A percentile compares a stretch with the other conserved stretches of the same genome.
Evolutionary conservation across 2,888 invertebrate species (phyloP).

Genomic region (Diarsia dahlii): DNA sequence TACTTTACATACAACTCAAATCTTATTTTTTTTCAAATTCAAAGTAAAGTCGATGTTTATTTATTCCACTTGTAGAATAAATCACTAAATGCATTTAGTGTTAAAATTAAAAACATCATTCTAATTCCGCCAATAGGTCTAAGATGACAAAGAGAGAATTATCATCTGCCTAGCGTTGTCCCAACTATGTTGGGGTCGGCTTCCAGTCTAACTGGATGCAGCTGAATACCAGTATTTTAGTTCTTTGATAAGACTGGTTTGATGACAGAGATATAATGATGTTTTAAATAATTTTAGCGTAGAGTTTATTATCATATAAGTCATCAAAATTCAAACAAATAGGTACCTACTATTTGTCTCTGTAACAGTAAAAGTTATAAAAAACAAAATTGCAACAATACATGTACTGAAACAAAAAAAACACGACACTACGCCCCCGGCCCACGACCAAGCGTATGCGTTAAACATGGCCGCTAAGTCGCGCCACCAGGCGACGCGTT

Average conservation of each 20-base stretch:
- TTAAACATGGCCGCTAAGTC: slow-evolving; percentile 28
- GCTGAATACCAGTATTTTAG: too few species aligned
- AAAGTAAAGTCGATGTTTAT: not conserved
- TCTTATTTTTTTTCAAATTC: not conserved
- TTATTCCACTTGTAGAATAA: too few species aligned
- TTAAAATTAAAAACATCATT: not conserved
- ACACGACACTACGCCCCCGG: not conserved
- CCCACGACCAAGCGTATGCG: slow-evolving; percentile 41
- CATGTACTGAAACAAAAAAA: not conserved
- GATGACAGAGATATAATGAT: too few species aligned
- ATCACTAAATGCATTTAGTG: not conserved
- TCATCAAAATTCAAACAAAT: not conserved
- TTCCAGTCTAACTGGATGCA: too few species aligned
- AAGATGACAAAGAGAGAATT: not conserved
- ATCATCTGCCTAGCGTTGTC: not conserved
- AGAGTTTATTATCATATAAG: too few species aligned
- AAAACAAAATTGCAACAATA: not conserved
- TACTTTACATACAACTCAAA: too few species aligned
- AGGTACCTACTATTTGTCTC: not conserved
- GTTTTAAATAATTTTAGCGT: not conserved
- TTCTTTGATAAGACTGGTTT: too few species aligned
- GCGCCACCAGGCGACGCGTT: slow-evolving; percentile 17
- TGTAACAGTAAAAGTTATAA: slow-evolving; percentile 3
- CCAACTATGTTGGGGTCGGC: too few species aligned
- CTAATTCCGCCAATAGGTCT: not conserved